Conservation (phyloP, 1,140 invertebrate genomes). For the Myzus persicae region DNA sequence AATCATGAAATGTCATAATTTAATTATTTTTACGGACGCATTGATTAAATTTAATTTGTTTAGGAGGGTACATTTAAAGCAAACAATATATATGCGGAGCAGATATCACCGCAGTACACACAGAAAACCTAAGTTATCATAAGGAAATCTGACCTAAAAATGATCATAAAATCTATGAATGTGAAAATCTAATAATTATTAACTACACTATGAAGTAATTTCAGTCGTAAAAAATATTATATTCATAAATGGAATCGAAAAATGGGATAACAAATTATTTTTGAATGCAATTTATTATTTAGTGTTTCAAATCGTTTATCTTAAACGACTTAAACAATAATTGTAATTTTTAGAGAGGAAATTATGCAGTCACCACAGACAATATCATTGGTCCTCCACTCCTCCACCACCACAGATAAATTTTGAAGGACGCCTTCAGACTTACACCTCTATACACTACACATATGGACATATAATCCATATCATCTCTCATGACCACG, state of each 20-base stretch:
- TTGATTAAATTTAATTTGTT: conserved; percentile 9
- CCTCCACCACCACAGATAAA: neutral
- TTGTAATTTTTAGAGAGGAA: neutral
- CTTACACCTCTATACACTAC: too few species aligned
- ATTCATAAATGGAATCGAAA: neutral
- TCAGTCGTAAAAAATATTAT: neutral
- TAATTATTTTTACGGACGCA: neutral
- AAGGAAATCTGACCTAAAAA: neutral
- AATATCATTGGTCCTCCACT: too few species aligned
- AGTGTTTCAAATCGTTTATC: neutral
- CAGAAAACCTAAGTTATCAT: neutral
- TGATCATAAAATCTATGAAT: neutral
- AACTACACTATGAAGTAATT: neutral
- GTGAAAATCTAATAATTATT: neutral
- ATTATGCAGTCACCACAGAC: neutral
- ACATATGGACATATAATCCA: neutral
- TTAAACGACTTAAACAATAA: neutral
- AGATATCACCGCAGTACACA: neutral
- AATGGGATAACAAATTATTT: neutral
- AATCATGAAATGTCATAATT: neutral
- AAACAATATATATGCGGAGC: neutral
- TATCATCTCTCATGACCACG: neutral
- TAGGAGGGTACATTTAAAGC: neutral
- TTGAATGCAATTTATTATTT: neutral
- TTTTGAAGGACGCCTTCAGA: neutral